These are phyloP conservation scores for Aplodontia rufa DNA, from an alignment of 2,113 vertebrate species.

Conservation along the genomic window DNA sequence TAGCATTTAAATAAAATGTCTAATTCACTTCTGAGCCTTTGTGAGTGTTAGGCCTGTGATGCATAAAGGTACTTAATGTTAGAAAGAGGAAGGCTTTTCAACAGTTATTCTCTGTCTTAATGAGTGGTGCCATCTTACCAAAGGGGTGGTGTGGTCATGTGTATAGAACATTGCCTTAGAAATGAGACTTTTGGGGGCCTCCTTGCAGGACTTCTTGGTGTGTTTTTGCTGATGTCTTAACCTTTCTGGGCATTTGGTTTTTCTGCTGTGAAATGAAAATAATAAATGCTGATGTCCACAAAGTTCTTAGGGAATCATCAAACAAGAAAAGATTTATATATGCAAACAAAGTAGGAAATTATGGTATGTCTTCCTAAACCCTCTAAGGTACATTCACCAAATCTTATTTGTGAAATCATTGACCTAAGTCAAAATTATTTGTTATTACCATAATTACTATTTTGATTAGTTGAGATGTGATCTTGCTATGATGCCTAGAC, in stretches of 20 bases:
- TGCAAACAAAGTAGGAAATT: background rate
- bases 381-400: background rate
- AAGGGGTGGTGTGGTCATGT: background rate
- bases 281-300: background rate
- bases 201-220: background rate
- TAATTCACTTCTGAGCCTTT: slow-evolving; percentile 76
- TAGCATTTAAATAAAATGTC: slow-evolving; percentile 81
- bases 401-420: background rate
- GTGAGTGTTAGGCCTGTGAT: slow-evolving; percentile 70
- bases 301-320: slow-evolving; percentile 14
- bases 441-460: background rate
- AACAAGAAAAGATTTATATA: background rate
- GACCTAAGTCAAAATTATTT: slow-evolving; percentile 3
- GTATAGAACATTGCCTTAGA: background rate
- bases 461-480: background rate
- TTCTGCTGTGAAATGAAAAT: slow-evolving; percentile 36
- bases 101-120: slow-evolving; percentile 24
- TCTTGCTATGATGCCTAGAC: background rate
- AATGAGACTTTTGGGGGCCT: background rate
- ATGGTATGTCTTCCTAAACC: background rate
- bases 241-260: slow-evolving; percentile 33
- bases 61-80: slow-evolving; percentile 67
- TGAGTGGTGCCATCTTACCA: slow-evolving; percentile 2
- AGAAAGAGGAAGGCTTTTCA: slow-evolving; percentile 61
- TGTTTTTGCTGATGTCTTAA: slow-evolving; percentile 24